Evolutionary conservation across 2,113 vertebrate species (phyloP), one percentile per base, ranked within the genome.

Genomic region (Microcebus griseorufus): DNA sequence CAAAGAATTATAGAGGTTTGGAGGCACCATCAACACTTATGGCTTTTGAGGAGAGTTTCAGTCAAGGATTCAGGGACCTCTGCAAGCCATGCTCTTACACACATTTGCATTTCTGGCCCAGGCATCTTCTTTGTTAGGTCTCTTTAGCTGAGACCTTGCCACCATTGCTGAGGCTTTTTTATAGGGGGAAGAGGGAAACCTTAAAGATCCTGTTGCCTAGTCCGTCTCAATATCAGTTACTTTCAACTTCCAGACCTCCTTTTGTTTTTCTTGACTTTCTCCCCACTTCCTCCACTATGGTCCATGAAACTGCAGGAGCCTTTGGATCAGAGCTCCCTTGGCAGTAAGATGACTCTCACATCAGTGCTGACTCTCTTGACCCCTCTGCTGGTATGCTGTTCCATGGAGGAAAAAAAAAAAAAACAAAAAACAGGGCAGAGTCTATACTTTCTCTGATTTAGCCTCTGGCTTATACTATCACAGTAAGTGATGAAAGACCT

Each of bases 261-360:
- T 53, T 53, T 16, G 51, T 53, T 53, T 53, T 8, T 12, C 22
- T 51, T 60, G 11, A 62, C 23, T 51, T 70, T 5, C 5, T 32
- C 5, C 25, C 4, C 9, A 5, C 4, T 86, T 39, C 37, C 69
- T 17, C n/a, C 1, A 1, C 11, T 0, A 9, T n/a, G 34, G 22
- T 23, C 55, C 16, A 9, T 18, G n/a, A 64, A 60, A 60, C 22
- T 81, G 22, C 22, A 53, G 20, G 23, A 86, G 48, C 29, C 13
- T 3, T 67, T 12, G 42, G 37, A 58, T 76, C 45, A 76, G 45
- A 17, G 32, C 25, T 60, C 17, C n/a, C 5, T 16, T 48, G 39
- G 11, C 64, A 60, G 32, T 32, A 37, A 37, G 23, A 58, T 5
- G 23, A 69, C 9, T 8, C 39, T 80, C 64, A 81, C 37, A 69